phyloP scores from a whole-genome alignment of 1,140 invertebrate genomes.

The Drosophila truncata region DNA sequence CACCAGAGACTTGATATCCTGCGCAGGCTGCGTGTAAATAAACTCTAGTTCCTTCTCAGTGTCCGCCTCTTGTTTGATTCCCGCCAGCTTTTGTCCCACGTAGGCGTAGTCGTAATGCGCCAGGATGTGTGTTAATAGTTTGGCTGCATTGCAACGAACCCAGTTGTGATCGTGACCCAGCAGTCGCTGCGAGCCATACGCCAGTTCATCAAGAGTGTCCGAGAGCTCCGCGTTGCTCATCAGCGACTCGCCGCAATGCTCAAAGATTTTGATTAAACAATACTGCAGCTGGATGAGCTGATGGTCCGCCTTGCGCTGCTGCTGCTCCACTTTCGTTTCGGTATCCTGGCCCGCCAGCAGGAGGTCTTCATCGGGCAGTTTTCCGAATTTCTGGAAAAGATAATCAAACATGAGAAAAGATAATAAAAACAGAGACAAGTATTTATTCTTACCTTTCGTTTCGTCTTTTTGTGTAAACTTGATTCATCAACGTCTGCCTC shows the following conservation, averaged over 20 bases:
- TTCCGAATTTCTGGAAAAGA: conserved; percentile 13
- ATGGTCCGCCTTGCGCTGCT: conserved; percentile 86
- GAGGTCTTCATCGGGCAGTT: conserved; percentile 20
- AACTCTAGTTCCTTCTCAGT: conserved; percentile 85
- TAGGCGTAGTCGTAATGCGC: conserved; percentile 87
- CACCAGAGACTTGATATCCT: conserved; percentile 88
- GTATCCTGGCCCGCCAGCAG: conserved; percentile 29
- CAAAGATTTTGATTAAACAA: conserved; percentile 86
- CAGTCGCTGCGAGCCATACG: conserved; percentile 90
- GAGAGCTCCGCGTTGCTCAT: conserved; percentile 85
- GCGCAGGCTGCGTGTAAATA: conserved; percentile 87
- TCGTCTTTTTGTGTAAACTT: conserved; percentile 39
- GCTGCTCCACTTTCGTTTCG: conserved; percentile 79
- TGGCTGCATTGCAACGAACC: conserved; percentile 91
- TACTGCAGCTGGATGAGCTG: conserved; percentile 87
- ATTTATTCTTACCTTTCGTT: conserved; percentile 29
- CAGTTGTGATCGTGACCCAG: conserved; percentile 87
- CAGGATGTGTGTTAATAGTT: conserved; percentile 91
- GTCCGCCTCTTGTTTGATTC: conserved; percentile 50
- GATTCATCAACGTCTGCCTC: conserved; percentile 19
- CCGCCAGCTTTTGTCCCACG: conserved; percentile 76
- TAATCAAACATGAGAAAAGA: not conserved
- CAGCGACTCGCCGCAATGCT: conserved; percentile 85
- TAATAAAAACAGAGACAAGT: no score
- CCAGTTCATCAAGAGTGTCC: conserved; percentile 87